phyloP scores from a whole-genome alignment of 1,140 invertebrate genomes.

The Drosophila tani region DNA sequence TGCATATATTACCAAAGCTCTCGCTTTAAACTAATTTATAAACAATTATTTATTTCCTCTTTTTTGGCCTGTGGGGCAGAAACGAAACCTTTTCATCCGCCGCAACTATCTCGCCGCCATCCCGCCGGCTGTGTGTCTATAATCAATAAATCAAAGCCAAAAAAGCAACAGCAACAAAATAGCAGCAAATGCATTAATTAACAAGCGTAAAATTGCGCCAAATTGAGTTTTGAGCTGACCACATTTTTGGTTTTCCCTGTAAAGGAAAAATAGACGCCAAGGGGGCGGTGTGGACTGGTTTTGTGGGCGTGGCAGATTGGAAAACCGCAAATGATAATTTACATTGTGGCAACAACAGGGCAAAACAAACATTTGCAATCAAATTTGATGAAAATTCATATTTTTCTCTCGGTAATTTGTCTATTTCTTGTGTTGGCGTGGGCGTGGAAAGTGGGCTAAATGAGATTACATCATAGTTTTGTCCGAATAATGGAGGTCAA shows the following conservation, averaged over 20 bases:
- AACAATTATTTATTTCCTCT: conserved; percentile 44
- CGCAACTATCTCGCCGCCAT: conserved; percentile 2
- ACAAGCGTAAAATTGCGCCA: conserved; percentile 69
- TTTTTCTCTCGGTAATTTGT: conserved; percentile 38
- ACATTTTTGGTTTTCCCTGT: conserved; percentile 29
- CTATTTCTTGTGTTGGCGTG: conserved; percentile 23
- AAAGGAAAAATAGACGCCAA: background rate
- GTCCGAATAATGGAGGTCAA: conserved; percentile 37
- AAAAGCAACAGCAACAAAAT: conserved; percentile 16
- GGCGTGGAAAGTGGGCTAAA: conserved; percentile 36
- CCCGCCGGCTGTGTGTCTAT: conserved; percentile 5
- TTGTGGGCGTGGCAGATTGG: conserved; percentile 28
- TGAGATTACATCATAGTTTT: conserved; percentile 34
- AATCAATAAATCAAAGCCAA: conserved; percentile 47
- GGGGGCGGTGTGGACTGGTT: conserved; percentile 16
- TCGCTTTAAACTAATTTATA: conserved; percentile 11
- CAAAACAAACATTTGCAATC: conserved; percentile 34
- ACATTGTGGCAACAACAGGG: conserved; percentile 31
- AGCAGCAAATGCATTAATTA: conserved; percentile 62
- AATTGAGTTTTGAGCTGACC: conserved; percentile 57
- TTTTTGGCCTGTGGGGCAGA: conserved; percentile 26
- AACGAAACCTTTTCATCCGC: conserved; percentile 28
- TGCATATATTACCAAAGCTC: conserved; percentile 11
- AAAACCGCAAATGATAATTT: conserved; percentile 62
- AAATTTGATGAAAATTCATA: conserved; percentile 50